Evolutionary conservation across 2,888 invertebrate genomes (phyloP), one percentile per base, ranked within the genome.

Genomic region (Ametastegia equiseti): DNA sequence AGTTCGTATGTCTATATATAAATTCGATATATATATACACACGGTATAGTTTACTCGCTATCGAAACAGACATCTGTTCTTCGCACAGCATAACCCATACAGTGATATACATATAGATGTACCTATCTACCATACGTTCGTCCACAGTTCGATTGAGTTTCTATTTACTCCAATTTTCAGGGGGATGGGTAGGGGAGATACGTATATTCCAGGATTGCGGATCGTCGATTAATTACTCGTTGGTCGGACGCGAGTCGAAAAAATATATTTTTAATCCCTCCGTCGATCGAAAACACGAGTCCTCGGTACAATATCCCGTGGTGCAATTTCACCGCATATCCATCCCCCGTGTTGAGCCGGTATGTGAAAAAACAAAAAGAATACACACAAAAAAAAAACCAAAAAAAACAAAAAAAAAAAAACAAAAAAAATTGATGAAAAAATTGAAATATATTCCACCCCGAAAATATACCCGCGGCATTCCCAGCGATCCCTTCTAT

Each of bases 141-240:
- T 75, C 15, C 45, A 54, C 9, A 47, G 47, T 47, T 47, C n/a
- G 45, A 73, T 73, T 36, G 75, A 75, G 75, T 75, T 75, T 75
- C 75, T 75, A 54, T 75, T 75, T 54, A 75, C 75, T 75, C 5
- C 71, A 67, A n/a, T n/a, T 67, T 19, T 15, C n/a, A 33, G 36
- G 19, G 65, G 36, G 19, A 54, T 54, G 54, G 45, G 45, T 47
- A 15, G 13, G 30, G 23, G 23, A 60, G 7, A 1, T 60, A 60
- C n/a, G n/a, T 36, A 39, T 71, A 71, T 47, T 71, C 45, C 45
- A 71, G 7, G 47, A 71, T 71, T 71, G 47, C 71, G 71, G 71
- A 71, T 71, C 71, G 71, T 71, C 71, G 71, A 71, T 71, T 71
- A 71, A 71, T 71, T 71, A 71, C 71, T 71, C 47, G 47, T 33